A percentile compares a stretch with the other conserved stretches of the same genome.
Conservation (phyloP, 37 sponge, comb jelly and placozoan genomes). For the Haliclona indistincta region DNA sequence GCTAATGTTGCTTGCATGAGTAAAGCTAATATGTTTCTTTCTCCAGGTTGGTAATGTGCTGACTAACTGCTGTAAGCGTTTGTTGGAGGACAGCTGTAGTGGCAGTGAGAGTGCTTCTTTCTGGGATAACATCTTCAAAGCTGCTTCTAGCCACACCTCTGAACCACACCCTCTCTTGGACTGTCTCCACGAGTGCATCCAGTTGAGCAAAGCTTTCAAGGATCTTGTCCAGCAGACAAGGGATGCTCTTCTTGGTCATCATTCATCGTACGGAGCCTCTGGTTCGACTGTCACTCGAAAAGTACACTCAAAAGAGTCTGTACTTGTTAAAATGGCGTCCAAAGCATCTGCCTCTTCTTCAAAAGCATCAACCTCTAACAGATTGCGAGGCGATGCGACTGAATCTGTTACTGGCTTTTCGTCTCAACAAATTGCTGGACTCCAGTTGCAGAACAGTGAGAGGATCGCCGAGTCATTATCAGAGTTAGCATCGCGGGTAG, state of each 20-base stretch:
- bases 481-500: constrained; percentile 33
- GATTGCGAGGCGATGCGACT: neutral
- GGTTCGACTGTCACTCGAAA: too few relatives aligned
- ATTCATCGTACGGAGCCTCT: too few relatives aligned
- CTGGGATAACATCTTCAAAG: neutral
- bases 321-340: too few relatives aligned
- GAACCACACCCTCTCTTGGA: constrained; percentile 25
- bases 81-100: too few relatives aligned
- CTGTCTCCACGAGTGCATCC: constrained; percentile 35
- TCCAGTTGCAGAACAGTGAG: constrained; percentile 34
- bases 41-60: too few relatives aligned
- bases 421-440: constrained; percentile 5
- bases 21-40: too few relatives aligned
- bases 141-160: neutral
- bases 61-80: too few relatives aligned
- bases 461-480: constrained; percentile 20
- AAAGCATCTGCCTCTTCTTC: neutral
- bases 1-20: too few relatives aligned
- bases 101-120: too few relatives aligned
- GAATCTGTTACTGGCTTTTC: neutral
- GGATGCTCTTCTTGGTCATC: constrained; percentile 12
- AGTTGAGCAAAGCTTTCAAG: constrained; percentile 14
- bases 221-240: constrained; percentile 28
- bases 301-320: too few relatives aligned
- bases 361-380: too few relatives aligned